Evolutionary conservation across 2,113 vertebrate genomes (phyloP).

Genomic region (Micromys minutus): DNA sequence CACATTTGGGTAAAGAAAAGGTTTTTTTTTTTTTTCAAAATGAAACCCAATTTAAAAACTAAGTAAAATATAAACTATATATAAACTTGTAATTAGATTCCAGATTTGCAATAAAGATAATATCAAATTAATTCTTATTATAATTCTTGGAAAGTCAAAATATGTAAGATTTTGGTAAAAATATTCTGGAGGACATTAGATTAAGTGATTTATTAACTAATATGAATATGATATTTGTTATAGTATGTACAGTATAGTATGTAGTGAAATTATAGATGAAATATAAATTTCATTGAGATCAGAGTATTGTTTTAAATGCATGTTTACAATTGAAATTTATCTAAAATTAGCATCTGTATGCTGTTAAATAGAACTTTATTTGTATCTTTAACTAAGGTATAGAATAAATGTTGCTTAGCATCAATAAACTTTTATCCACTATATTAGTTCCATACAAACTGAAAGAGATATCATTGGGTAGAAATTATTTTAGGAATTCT

Average conservation of each 20-base stretch:
- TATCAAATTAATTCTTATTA: background rate
- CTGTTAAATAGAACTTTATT: background rate
- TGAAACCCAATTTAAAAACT: background rate
- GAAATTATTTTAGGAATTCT: background rate
- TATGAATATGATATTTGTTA: background rate
- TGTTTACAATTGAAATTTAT: constrained; percentile 7
- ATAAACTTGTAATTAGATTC: background rate
- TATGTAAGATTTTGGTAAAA: background rate
- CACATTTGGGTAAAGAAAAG: background rate
- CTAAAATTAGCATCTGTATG: background rate
- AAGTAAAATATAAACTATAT: constrained; percentile 6
- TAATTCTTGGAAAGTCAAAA: background rate
- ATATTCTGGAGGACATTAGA: background rate
- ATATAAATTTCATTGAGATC: background rate
- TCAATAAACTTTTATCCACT: background rate
- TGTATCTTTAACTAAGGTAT: background rate
- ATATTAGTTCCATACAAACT: background rate
- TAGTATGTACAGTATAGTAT: background rate
- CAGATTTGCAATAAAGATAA: background rate
- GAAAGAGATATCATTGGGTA: background rate
- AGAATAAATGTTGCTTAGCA: background rate
- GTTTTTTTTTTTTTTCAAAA: background rate
- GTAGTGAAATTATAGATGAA: background rate
- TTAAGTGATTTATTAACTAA: background rate
- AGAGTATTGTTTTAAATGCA: background rate